A percentile compares a stretch with the other conserved stretches of the same genome.
phyloP scores from a whole-genome alignment of 2,888 invertebrate genomes.

The Biston stratarius region DNA sequence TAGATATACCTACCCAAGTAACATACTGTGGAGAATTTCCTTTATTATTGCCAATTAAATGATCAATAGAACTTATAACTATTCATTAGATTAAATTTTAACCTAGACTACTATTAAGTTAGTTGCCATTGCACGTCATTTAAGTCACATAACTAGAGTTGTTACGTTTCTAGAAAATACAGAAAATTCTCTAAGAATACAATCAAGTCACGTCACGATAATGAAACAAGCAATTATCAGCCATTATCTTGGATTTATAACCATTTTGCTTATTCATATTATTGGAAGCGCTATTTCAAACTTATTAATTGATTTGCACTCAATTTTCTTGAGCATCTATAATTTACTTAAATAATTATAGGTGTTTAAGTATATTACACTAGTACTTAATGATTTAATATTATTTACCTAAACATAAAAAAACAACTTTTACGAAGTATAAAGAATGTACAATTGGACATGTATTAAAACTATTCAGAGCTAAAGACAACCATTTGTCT shows the following conservation, averaged over 20 bases:
- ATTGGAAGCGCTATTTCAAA: too few species aligned
- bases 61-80: too few species aligned
- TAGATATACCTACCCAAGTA: too few species aligned
- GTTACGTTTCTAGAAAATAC: conserved; percentile 71
- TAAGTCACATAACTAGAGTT: conserved; percentile 16
- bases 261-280: background rate
- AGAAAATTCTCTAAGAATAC: conserved; percentile 61
- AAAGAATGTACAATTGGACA: too few species aligned
- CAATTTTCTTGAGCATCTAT: background rate
- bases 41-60: too few species aligned
- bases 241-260: conserved; percentile 53
- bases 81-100: too few species aligned
- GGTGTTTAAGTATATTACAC: too few species aligned
- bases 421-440: too few species aligned
- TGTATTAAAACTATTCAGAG: background rate
- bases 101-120: background rate
- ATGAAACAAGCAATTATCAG: conserved; percentile 58
- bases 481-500: conserved; percentile 25
- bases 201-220: conserved; percentile 58
- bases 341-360: too few species aligned
- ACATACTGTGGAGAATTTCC: too few species aligned
- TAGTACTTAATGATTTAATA: too few species aligned
- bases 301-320: background rate
- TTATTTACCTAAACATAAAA: too few species aligned
- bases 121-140: background rate